A percentile compares a stretch with the other conserved stretches of the same genome.
Evolutionary conservation across 1,140 invertebrate species (phyloP).

Genomic region (Zaprionus gabonicus): DNA sequence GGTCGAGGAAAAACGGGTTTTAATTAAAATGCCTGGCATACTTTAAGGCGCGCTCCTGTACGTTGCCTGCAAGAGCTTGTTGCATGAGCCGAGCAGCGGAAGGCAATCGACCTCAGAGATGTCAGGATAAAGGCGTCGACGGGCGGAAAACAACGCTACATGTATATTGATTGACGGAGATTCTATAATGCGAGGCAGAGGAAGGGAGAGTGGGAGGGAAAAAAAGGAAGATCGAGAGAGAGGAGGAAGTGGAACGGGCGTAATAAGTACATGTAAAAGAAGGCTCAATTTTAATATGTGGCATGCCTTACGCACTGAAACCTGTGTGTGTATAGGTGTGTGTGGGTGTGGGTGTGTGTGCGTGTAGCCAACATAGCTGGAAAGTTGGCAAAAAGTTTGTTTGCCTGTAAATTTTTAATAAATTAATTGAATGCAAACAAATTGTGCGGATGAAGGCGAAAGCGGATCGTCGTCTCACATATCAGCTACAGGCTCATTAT

Average conservation of each 20-base stretch:
- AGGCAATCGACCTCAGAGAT: conserved; percentile 44
- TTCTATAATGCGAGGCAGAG: not conserved
- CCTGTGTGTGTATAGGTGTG: not conserved
- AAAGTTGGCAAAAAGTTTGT: conserved; percentile 26
- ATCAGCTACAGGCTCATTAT: not conserved
- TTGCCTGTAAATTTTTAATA: conserved; percentile 37
- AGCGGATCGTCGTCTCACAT: not conserved
- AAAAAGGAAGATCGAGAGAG: not conserved
- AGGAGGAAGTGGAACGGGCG: not conserved
- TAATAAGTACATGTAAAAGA: conserved; percentile 1
- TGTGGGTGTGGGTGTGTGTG: not conserved
- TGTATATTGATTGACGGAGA: conserved; percentile 46
- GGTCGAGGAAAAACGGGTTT: conserved; percentile 56
- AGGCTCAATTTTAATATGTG: conserved; percentile 28
- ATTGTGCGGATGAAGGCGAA: not conserved
- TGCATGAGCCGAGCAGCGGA: not conserved
- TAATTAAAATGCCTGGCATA: conserved; percentile 77
- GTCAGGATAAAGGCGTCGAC: not conserved
- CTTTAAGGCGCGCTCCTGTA: conserved; percentile 61
- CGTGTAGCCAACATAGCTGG: not conserved
- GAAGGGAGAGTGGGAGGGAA: not conserved
- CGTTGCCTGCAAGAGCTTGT: conserved; percentile 6
- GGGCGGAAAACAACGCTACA: conserved; percentile 25
- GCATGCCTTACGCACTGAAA: not conserved
- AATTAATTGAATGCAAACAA: conserved; percentile 41